Conservation (phyloP, 1,140 invertebrate genomes). For the Drosophila rhopaloa region DNA sequence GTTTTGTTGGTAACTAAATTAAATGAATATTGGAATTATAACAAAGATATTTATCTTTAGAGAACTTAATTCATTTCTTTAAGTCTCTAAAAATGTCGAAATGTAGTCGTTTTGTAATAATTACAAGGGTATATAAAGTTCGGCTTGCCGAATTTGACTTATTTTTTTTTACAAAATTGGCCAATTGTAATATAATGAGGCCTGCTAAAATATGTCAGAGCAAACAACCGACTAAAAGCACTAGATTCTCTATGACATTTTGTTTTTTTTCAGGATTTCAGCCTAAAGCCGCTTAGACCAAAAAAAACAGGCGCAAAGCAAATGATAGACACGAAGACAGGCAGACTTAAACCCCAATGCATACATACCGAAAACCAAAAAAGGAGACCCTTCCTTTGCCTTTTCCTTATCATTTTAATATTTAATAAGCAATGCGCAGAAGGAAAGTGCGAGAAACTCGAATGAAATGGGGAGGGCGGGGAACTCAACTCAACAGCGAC, state of each 20-base stretch:
- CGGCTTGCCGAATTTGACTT: no score
- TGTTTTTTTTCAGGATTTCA: slow-evolving; percentile 8
- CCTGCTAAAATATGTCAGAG: neutral
- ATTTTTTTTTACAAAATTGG: no score
- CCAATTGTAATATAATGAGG: slow-evolving; percentile 17
- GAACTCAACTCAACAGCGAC: slow-evolving; percentile 36
- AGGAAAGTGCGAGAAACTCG: slow-evolving; percentile 38
- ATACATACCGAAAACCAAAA: slow-evolving; percentile 26
- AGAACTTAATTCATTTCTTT: no score
- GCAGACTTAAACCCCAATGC: slow-evolving; percentile 14
- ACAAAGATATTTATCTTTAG: no score
- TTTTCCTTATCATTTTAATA: slow-evolving; percentile 79
- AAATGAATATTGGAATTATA: no score
- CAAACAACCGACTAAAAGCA: slow-evolving; percentile 7
- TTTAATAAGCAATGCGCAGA: slow-evolving; percentile 75
- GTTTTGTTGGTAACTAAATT: no score
- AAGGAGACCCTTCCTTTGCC: slow-evolving; percentile 7
- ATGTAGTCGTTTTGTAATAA: no score
- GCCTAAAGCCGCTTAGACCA: slow-evolving; percentile 60
- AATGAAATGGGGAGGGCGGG: slow-evolving; percentile 29
- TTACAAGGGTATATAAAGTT: no score
- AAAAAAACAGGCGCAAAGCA: slow-evolving; percentile 32
- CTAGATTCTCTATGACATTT: neutral
- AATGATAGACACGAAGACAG: slow-evolving; percentile 38
- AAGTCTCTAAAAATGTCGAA: no score